These are phyloP conservation scores for Arvicanthis niloticus DNA, from an alignment of 2,113 vertebrate species.

Conservation along the genomic window DNA sequence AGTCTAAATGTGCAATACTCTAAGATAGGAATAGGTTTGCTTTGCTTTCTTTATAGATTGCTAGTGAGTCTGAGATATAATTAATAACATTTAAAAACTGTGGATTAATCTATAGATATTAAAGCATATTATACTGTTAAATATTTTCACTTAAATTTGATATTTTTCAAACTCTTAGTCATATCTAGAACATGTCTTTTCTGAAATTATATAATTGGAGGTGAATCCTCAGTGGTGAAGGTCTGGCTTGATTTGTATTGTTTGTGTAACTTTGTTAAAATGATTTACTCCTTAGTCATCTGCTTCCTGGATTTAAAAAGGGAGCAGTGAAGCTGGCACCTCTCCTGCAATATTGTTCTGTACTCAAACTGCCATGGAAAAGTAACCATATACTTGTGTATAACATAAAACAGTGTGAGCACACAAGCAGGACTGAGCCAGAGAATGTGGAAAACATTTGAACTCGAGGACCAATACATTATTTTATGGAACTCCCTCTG, in stretches of 20 bases:
- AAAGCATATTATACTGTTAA: constrained; percentile 12
- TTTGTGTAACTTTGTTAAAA: neutral
- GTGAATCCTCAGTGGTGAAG: neutral
- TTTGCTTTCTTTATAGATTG: neutral
- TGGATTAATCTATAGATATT: neutral
- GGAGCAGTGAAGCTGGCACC: neutral
- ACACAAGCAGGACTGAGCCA: neutral
- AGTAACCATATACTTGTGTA: neutral
- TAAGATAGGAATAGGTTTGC: neutral
- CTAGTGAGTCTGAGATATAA: constrained; percentile 13
- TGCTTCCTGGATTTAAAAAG: neutral
- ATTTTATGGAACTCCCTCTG: neutral
- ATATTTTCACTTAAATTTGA: constrained; percentile 26
- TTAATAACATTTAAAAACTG: neutral
- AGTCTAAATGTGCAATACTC: neutral
- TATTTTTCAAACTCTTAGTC: neutral
- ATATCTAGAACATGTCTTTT: neutral
- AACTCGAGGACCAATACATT: neutral
- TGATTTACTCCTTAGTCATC: neutral
- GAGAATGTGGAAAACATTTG: neutral
- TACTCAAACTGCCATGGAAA: neutral
- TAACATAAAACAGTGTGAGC: neutral
- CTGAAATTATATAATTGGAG: neutral
- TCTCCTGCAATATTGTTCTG: neutral
- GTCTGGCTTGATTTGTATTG: neutral